phyloP scores from a whole-genome alignment of 2,113 vertebrate genomes.

The Hassar affinis region DNA sequence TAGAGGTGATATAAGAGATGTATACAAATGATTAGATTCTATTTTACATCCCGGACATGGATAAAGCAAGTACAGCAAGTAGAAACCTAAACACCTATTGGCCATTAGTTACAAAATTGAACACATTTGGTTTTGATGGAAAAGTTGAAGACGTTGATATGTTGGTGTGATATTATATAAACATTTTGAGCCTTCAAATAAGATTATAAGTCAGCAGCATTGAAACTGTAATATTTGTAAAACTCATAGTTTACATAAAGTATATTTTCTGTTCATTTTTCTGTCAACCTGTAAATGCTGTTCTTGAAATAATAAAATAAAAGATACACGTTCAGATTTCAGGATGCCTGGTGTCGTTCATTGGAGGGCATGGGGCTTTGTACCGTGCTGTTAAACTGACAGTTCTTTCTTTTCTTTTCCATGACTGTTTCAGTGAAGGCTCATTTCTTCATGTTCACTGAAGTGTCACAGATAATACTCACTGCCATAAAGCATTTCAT shows the following conservation, averaged over 20 bases:
- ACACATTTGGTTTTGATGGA: constrained; percentile 26
- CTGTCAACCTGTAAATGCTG: constrained; percentile 65
- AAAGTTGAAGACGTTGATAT: constrained; percentile 22
- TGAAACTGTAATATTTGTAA: constrained; percentile 63
- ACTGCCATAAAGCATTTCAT: background rate
- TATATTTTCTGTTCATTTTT: constrained; percentile 78
- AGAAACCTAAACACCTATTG: constrained; percentile 67
- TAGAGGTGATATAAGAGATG: constrained; percentile 64
- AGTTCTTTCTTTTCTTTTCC: background rate
- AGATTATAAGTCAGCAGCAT: constrained; percentile 27
- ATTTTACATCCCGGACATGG: constrained; percentile 54
- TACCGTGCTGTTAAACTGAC: background rate
- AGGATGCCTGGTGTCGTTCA: background rate
- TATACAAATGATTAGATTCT: constrained; percentile 58
- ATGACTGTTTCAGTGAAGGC: background rate
- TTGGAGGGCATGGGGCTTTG: background rate
- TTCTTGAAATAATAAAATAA: constrained; percentile 73
- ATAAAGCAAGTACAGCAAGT: constrained; percentile 56
- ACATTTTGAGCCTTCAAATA: constrained; percentile 34
- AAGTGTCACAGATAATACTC: constrained; percentile 6
- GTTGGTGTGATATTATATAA: constrained; percentile 49
- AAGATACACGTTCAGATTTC: constrained; percentile 41
- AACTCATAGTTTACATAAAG: constrained; percentile 83
- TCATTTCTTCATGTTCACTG: background rate
- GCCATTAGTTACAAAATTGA: constrained; percentile 52